Evolutionary conservation across 1,140 invertebrate species (phyloP), one percentile per base, ranked within the genome.

Genomic region (Sinonovacula constricta): DNA sequence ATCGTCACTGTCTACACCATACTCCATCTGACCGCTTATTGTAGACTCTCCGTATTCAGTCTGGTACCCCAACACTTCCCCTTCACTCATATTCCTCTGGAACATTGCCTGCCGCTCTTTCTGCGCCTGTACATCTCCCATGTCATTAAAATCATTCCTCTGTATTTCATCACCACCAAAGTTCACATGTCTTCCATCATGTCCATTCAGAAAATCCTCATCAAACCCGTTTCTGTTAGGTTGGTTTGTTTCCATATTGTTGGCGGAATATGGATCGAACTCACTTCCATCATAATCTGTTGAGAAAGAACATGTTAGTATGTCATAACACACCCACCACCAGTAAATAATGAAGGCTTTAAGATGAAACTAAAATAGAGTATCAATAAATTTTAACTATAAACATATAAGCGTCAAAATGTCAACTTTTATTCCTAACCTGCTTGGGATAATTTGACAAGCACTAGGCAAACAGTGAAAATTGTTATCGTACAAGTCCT

Each of bases 281-380:
- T 76, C 72, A 56, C 62, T 67, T 26, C 72, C 72, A 33, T 76
- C 72, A 76, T 54, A 76, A 57, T 76, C 72, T 76, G 72, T 31
- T 33, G 59, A 76, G 26, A 74, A 59, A 49, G 67, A 39, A 63
- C 22, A 18, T 45, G 39, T n/a, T n/a, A n/a, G n/a, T n/a, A n/a
- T n/a, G n/a, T n/a, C n/a, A n/a, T n/a, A n/a, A n/a, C n/a, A n/a
- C n/a, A n/a, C n/a, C n/a, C n/a, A n/a, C n/a, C n/a, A n/a, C n/a
- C n/a, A n/a, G n/a, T n/a, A n/a, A n/a, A n/a, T n/a, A n/a, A n/a
- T n/a, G n/a, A n/a, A n/a, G n/a, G n/a, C n/a, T n/a, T n/a, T n/a
- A n/a, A n/a, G n/a, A n/a, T n/a, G n/a, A n/a, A n/a, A n/a, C n/a
- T n/a, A n/a, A n/a, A n/a, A n/a, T n/a, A n/a, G n/a, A n/a, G n/a